Evolutionary conservation across 2,797 vertebrate species (phyloP).

Genomic region (Tarsius wallacei): DNA sequence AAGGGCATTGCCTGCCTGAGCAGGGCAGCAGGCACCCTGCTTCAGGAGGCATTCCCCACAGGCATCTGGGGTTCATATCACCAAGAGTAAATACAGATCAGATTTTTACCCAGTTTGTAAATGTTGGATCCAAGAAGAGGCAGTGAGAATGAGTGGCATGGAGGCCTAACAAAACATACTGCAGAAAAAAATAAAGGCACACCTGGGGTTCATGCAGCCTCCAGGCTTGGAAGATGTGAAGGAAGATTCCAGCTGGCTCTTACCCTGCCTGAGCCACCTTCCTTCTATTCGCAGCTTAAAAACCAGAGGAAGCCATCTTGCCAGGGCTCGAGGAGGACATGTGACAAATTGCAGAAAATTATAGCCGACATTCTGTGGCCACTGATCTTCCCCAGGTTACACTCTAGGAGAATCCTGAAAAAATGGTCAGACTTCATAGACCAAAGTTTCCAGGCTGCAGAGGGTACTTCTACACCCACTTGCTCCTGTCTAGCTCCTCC

Average conservation of each 20-base stretch:
- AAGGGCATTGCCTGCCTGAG: neutral
- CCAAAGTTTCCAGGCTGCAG: conserved; percentile 71
- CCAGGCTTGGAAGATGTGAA: conserved; percentile 50
- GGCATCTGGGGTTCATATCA: neutral
- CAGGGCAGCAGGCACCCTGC: too few species aligned
- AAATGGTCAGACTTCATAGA: conserved; percentile 78
- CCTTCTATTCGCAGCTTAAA: conserved; percentile 45
- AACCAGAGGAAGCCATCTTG: conserved; percentile 79
- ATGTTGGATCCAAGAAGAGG: neutral
- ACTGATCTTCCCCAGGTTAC: conserved; percentile 78
- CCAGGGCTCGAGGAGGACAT: conserved; percentile 82
- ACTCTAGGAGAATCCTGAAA: conserved; percentile 64
- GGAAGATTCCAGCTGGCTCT: conserved; percentile 62
- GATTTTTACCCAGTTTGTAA: conserved; percentile 59
- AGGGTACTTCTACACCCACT: conserved; percentile 58
- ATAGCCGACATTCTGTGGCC: conserved; percentile 80
- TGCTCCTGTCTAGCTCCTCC: conserved; percentile 69
- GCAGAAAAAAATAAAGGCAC: conserved; percentile 9
- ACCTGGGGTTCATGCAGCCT: neutral
- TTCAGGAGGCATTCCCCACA: neutral
- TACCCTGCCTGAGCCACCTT: conserved; percentile 71
- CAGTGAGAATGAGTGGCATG: neutral
- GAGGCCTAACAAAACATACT: conserved; percentile 53
- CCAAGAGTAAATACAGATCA: conserved; percentile 59
- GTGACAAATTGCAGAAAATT: conserved; percentile 87